These are phyloP conservation scores for Unio pictorum DNA, from an alignment of 2,888 invertebrate genomes.

Conservation along the genomic window DNA sequence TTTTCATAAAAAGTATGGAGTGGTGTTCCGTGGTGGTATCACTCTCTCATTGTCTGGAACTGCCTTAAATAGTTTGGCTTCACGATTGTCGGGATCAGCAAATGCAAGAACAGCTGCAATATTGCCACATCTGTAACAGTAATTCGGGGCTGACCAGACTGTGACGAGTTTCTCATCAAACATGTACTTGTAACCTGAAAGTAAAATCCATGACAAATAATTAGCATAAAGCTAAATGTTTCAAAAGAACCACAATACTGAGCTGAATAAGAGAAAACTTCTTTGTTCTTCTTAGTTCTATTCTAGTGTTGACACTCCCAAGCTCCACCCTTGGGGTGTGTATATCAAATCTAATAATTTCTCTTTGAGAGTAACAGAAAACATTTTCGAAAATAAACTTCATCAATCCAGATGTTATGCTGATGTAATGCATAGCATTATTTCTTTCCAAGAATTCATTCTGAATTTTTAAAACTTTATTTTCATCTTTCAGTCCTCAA, in stretches of 20 bases:
- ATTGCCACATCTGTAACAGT: constrained; percentile 99
- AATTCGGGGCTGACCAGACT: constrained; percentile 99
- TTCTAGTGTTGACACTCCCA: no score
- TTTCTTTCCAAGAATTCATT: no score
- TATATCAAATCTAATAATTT: no score
- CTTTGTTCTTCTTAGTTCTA: no score
- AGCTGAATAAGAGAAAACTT: not conserved
- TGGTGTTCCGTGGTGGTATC: constrained; percentile 91
- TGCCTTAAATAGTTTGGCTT: constrained; percentile 89
- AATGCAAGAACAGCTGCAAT: constrained; percentile 97
- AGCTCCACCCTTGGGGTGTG: no score
- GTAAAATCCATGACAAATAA: not conserved
- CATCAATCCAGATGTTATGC: no score
- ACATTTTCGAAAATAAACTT: no score
- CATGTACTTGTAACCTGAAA: constrained; percentile 94
- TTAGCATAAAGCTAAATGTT: no score
- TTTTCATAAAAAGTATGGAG: constrained; percentile 86
- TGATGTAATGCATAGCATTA: no score
- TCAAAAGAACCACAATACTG: not conserved
- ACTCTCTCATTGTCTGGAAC: constrained; percentile 96
- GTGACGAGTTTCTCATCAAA: constrained; percentile 97
- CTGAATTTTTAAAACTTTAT: no score
- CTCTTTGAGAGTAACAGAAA: no score
- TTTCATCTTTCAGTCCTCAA: no score
- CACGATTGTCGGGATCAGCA: constrained; percentile 80